Base-by-base conservation (phyloP, 1,140 invertebrate species). In the Carcinoscorpius rotundicauda region DNA sequence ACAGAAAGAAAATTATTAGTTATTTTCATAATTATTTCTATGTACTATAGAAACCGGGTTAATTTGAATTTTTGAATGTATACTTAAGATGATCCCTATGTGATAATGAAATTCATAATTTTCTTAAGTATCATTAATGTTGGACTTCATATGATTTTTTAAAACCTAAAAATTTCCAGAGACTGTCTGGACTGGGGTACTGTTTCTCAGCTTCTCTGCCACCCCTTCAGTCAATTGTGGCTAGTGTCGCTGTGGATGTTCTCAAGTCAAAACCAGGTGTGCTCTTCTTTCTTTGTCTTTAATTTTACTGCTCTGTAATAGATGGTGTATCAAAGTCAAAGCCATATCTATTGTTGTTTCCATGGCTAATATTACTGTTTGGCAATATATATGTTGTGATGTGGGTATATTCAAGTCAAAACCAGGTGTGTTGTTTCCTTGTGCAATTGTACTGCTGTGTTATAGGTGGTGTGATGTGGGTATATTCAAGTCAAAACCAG, bases 201-300 rank as follows among this genome's bases (percentile, higher is more conserved):
- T 98, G 95, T 76, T 99, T 98, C 76, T 98, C 95, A 6, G 96
- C 96, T 8, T 98, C 96, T 1, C 77, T 93, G 56, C 94, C 96
- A 4, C 96, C 96, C 4, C 83, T 97, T 75, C 76, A 97, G 68
- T 87, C 93, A 48, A 83, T 88, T 52, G 89, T 89, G 3, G 93
- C 92, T 9, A 89, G 88, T 62, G 82, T 81, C 10, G 85, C 90
- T 0, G 73, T 97, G 4, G 82, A 87, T 61, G 81, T 88, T 0
- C 83, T 95, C 68, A 84, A 92, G 72, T 75, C 83, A 49, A 79
- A 86, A 62, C 84, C 86, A 0, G 67, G 81, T 65, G 79, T 87
- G 56, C 82, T 89, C 3, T 8, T 6, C 0, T 65, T 55, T 69
- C 3, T 78, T 81, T 52, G 74, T 89, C 49, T 52, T 55, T 29